Conservation (phyloP, 1,140 invertebrate genomes). For the Gonatopus flavifemur region DNA sequence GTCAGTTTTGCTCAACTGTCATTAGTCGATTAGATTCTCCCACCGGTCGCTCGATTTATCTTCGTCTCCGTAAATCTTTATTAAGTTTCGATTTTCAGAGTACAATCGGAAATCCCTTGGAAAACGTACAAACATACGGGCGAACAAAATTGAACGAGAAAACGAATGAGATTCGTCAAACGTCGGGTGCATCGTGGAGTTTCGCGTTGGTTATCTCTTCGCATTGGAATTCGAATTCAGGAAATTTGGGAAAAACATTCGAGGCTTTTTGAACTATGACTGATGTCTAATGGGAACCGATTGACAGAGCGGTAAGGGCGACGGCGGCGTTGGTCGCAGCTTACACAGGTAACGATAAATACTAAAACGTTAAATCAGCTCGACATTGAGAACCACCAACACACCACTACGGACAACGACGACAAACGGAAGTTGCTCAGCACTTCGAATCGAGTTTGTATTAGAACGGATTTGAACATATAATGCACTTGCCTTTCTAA, state of each 20-base stretch:
- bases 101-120: too few species aligned
- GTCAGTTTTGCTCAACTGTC: slow-evolving; percentile 37
- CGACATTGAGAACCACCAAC: background rate
- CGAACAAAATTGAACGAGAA: background rate
- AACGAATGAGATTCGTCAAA: too few species aligned
- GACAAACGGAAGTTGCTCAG: slow-evolving; percentile 47
- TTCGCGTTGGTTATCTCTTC: too few species aligned
- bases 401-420: too few species aligned
- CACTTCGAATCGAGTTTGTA: slow-evolving; percentile 28
- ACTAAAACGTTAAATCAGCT: slow-evolving; percentile 31
- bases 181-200: too few species aligned
- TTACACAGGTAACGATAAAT: slow-evolving; percentile 38
- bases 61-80: slow-evolving; percentile 32
- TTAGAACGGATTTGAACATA: slow-evolving; percentile 9
- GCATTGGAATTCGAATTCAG: too few species aligned
- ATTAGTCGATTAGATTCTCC: slow-evolving; percentile 47
- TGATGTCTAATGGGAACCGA: background rate
- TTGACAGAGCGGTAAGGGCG: background rate
- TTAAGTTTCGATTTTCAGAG: slow-evolving; percentile 33
- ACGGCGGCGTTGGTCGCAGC: slow-evolving; percentile 24
- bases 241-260: too few species aligned
- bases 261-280: too few species aligned
- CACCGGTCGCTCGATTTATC: slow-evolving; percentile 27
- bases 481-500: slow-evolving; percentile 41
- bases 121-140: too few species aligned